phyloP scores from a whole-genome alignment of 2,888 invertebrate genomes.

The Acanthosepion esculentum region DNA sequence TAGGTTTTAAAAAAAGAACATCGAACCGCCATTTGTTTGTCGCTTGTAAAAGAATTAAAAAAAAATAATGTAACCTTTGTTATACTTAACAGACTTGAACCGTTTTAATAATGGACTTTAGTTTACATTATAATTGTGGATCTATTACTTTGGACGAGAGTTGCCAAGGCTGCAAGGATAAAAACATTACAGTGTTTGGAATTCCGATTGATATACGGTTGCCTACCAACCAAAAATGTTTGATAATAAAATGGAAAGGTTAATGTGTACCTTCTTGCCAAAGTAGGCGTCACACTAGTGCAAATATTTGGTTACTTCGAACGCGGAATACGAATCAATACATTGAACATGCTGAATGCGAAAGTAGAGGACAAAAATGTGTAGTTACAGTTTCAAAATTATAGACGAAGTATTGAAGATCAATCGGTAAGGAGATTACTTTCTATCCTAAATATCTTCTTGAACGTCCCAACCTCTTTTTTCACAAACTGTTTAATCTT shows the following conservation, averaged over 20 bases:
- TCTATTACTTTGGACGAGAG: background rate
- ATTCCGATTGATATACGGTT: background rate
- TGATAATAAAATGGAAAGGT: background rate
- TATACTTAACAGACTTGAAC: background rate
- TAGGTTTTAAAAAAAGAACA: no score
- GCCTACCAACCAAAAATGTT: background rate
- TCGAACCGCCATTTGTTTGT: no score
- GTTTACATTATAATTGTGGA: background rate
- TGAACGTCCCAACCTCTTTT: no score
- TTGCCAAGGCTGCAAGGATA: background rate
- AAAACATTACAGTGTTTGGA: background rate
- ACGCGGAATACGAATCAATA: background rate
- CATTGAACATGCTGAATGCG: background rate
- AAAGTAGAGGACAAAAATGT: background rate
- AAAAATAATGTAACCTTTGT: no score
- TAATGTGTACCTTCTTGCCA: background rate
- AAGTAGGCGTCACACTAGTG: background rate
- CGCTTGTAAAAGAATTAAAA: no score
- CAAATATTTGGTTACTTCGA: background rate
- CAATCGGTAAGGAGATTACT: background rate
- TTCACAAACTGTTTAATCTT: no score
- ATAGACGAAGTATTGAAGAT: background rate
- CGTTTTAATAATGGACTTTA: background rate
- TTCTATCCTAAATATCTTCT: no score
- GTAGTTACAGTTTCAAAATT: background rate